Base-by-base conservation (phyloP, 2,888 invertebrate genomes). In the Chrysolina haemoptera region DNA sequence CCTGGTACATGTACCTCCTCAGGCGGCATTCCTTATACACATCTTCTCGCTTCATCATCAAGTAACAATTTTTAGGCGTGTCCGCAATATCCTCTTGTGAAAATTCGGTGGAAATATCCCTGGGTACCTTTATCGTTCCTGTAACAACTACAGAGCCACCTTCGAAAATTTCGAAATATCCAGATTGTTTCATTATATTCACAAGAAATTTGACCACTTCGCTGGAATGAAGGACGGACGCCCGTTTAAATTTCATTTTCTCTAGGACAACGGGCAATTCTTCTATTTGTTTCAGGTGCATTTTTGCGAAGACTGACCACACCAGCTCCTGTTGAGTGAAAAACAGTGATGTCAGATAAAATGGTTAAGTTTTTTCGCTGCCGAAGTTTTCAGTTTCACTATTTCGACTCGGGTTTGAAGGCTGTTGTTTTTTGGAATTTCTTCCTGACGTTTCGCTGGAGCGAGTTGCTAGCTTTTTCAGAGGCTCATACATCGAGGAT, bases 121-220 rank as follows among this genome's bases (percentile, higher is more conserved):
- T 89, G 76, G 90, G 88, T 0, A 88, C 88, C 70, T 90, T 90
- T 53, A 94, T 91, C 4, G 86, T 89, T 48, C 94, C 94, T 0
- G 92, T 92, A 0, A 93, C 94, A 41, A 94, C 91, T 0, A 92
- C 90, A 0, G 90, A 90, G 0, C 91, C 91, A 3, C 91, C 91
- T 85, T 94, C 94, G 0, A 78, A 78, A 27, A 85, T 78, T 77
- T 84, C 85, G 62, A 84, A 85, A 35, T 82, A 35, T n/a, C 84
- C 85, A 22, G 81, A 82, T 40, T 78, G 76, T 69, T 73, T 77
- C 77, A 81, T 80, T 8, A 85, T 79, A 70, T 84, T 84, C 48
- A 83, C 74, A 2, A 75, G 72, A 55, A 85, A 81, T 46, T 68
- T 69, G 1, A 82, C 73, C n/a, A 72, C 74, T 55, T 88, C 89